Evolutionary conservation across 1,140 invertebrate species (phyloP), one percentile per base, ranked within the genome.

Genomic region (Neodiprion virginianus): DNA sequence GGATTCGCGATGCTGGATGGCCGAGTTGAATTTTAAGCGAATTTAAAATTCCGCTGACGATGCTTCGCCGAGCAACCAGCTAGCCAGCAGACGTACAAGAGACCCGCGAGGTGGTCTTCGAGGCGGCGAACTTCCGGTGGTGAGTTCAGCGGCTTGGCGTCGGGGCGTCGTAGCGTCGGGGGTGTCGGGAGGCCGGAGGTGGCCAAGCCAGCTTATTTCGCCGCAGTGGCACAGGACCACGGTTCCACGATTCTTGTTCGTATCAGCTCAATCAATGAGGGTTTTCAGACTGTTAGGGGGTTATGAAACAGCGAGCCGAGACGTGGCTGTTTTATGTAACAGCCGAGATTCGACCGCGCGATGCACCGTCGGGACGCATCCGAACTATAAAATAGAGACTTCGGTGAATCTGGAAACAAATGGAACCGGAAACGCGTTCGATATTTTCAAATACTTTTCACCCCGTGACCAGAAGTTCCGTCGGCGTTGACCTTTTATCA

Each of bases 31-130:
- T 79, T 82, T 78, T 73, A 80, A 78, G 69, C 71, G 76, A 80
- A 82, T 80, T 82, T 80, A 79, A 79, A 82, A 83, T 82, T 82
- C 77, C 72, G 76, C 80, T 81, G 81, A 82, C 81, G 77, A 75
- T 48, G 74, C 73, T 74, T 67, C 71, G 28, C 71, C 53, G n/a
- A 61, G 11, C 53, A 8, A 17, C 53, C 53, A 61, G 53, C 53
- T 17, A 61, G 53, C 53, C 53, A 14, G 53, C 11, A 61, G 53
- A 8, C 53, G 53, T 61, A 61, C 53, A 61, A 40, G 28, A 61
- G 53, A 61, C 53, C 53, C n/a, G 53, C 53, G 53, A 61, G 5
- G 11, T 61, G 53, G 53, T 12, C 53, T 61, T 17, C 53, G 53
- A 61, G 53, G n/a, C 53, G 8, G n/a, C 11, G 53, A 61, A 61